Percentiles rank a stretch among this genome's conserved stretches.
Evolutionary conservation across 1,140 invertebrate genomes (phyloP).

Genomic region (Temnothorax longispinosus): DNA sequence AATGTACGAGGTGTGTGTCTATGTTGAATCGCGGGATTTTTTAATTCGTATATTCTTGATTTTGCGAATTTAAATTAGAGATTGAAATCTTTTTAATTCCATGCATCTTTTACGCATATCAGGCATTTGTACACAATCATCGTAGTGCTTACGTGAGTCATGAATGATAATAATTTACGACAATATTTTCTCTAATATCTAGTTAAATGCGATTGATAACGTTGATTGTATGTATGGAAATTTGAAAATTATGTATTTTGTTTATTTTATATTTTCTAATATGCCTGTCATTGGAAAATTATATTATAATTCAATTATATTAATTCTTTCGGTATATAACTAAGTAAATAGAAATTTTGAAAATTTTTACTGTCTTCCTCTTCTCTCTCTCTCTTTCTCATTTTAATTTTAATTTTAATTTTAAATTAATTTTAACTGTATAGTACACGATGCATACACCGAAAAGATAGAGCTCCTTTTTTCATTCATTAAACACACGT

Average conservation of each 20-base stretch:
- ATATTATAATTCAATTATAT: neutral
- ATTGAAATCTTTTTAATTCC: neutral
- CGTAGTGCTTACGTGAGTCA: no score
- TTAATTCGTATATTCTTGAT: neutral
- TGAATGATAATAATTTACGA: neutral
- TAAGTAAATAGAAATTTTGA: no score
- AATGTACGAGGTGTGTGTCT: conserved; percentile 43
- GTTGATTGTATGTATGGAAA: neutral
- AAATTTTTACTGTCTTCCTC: neutral
- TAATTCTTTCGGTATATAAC: neutral
- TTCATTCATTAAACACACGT: neutral
- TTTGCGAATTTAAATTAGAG: neutral
- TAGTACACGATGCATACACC: no score
- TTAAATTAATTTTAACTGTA: neutral
- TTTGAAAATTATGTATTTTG: neutral
- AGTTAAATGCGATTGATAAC: neutral
- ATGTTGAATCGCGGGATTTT: conserved; percentile 45
- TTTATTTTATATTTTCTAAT: neutral
- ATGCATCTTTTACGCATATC: neutral
- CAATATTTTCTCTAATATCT: neutral
- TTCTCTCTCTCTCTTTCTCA: no score
- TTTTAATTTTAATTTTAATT: neutral
- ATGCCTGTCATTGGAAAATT: neutral
- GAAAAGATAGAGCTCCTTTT: neutral
- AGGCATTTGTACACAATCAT: neutral